Evolutionary conservation across 2,888 invertebrate species (phyloP).

Genomic region (Cephus pygmeus): DNA sequence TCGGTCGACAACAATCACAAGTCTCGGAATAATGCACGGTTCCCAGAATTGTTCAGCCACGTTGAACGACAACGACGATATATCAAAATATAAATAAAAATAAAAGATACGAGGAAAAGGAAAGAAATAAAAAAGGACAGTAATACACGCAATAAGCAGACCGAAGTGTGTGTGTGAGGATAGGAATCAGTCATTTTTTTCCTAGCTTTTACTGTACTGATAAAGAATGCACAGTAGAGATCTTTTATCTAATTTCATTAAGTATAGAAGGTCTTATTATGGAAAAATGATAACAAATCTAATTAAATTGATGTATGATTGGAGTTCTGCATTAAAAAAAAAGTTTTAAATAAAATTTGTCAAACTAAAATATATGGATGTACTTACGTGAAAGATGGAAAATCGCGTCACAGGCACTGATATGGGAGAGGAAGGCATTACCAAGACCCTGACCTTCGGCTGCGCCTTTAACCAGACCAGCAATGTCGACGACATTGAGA

Average conservation of each 20-base stretch:
- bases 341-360: neutral
- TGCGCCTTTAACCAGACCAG: slow-evolving; percentile 97
- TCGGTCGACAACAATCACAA: neutral
- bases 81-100: neutral
- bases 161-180: neutral
- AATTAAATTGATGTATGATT: neutral
- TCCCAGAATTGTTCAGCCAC: neutral
- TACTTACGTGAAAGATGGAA: slow-evolving; percentile 96
- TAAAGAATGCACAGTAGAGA: neutral
- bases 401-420: slow-evolving; percentile 97
- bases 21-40: neutral
- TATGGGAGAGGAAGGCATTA: slow-evolving; percentile 98
- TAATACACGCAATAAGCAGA: too few species aligned
- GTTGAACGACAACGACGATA: neutral
- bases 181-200: neutral
- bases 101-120: too few species aligned
- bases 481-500: slow-evolving; percentile 97
- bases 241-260: neutral
- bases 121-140: neutral
- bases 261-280: neutral
- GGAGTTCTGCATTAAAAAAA: neutral
- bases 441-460: slow-evolving; percentile 98
- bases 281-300: neutral
- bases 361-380: neutral
- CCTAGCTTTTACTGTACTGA: neutral